Base-by-base conservation (phyloP, 1,140 invertebrate genomes). In the Aphelenchoides fujianensis region DNA sequence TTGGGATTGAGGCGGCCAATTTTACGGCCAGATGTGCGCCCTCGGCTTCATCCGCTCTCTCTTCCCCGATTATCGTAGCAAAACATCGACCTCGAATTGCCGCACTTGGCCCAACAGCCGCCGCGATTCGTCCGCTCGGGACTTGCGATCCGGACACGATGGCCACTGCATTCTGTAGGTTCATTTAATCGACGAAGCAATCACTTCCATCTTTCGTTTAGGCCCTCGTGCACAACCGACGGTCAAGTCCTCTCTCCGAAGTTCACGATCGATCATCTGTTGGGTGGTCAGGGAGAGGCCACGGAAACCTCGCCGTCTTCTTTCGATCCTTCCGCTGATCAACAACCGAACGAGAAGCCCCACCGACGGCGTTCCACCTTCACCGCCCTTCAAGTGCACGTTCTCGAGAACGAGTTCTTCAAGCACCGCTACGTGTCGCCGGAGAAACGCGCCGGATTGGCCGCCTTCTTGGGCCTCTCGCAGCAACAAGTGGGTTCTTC, bases 381-480 rank as follows among this genome's bases (percentile, higher is more conserved):
- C 30, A 71, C 36, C 23, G 70, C 70, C 7, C 30, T 72, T 28
- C 70, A 72, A 59, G 70, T 72, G 9, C 70, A 72, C 37, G 31
- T 74, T 23, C 36, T 72, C 3, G 70, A 72, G 52, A 48, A 23
- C n/a, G 70, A 72, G 34, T 72, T 72, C 36, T 70, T 23, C 9
- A 35, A 70, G 12, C 70, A 72, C 59, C 70, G 70, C 2, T 72
- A 72, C 32, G 70, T 72, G 0, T 72, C 70, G 3, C 71, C 70
- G n/a, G 70, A 72, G 52, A 69, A 55, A 16, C 23, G 70, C 5
- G 70, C 70, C 1, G 69, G 69, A 16, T 55, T 72, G 23, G 70
- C 70, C 23, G 48, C 41, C 19, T 37, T 72, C 2, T 36, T 72
- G n/a, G 69, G 69, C 7, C 36, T 72, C 23, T 34, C 69, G 16